A percentile compares a stretch with the other conserved stretches of the same genome.
These are phyloP conservation scores for Amazona finschi DNA, from an alignment of 2,797 vertebrate species.

Conservation along the genomic window DNA sequence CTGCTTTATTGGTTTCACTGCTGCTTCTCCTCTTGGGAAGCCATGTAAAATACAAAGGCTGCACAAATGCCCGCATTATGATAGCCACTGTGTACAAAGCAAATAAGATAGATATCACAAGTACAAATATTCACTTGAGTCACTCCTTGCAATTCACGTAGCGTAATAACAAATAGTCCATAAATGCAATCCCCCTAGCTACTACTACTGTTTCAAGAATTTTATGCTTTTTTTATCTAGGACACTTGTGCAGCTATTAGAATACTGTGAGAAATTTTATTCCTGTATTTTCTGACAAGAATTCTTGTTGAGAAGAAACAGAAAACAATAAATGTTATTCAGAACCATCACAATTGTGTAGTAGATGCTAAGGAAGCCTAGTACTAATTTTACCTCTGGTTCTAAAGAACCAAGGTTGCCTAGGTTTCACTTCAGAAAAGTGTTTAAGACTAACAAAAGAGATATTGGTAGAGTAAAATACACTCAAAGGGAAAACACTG, in stretches of 20 bases:
- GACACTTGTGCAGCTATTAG: not conserved
- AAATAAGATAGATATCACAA: conserved; percentile 67
- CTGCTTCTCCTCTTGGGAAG: conserved; percentile 73
- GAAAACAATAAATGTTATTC: not conserved
- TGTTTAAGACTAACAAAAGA: not conserved
- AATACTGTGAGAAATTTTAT: not conserved
- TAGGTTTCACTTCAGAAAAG: not conserved
- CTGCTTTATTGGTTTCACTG: conserved; percentile 74
- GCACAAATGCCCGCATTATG: conserved; percentile 41
- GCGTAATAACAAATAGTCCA: conserved; percentile 63
- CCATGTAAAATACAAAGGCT: conserved; percentile 60
- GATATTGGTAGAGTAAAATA: not conserved
- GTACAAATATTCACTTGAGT: conserved; percentile 54
- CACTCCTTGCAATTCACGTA: conserved; percentile 47
- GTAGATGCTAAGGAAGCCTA: not conserved
- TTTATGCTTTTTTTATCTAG: conserved; percentile 31
- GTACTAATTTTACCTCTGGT: not conserved
- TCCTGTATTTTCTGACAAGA: not conserved
- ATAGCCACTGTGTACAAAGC: conserved; percentile 53
- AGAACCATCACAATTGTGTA: not conserved
- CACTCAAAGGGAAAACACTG: not conserved
- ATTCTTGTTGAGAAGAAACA: not conserved
- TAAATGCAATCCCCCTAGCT: conserved; percentile 17
- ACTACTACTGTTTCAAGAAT: not conserved
- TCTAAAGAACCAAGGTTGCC: not conserved